phyloP scores from a whole-genome alignment of 2,797 vertebrate genomes.

The Aulostomus chinensis region DNA sequence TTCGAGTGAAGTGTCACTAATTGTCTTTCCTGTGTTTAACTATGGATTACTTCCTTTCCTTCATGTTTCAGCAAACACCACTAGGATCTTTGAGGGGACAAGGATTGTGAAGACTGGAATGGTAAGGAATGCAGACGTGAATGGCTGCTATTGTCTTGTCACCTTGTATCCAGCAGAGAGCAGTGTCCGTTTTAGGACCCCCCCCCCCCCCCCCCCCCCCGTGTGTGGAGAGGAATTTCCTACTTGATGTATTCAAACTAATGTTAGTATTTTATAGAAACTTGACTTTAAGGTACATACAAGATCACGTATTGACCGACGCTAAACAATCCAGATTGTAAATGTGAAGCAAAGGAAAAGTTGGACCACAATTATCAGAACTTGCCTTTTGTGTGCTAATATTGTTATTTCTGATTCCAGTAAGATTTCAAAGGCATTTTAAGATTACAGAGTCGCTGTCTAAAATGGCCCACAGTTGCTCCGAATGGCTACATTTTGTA shows the following conservation, averaged over 20 bases:
- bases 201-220: too few relatives aligned
- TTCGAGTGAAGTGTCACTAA: background rate
- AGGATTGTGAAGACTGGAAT: slow-evolving; percentile 97
- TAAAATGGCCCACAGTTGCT: too few relatives aligned
- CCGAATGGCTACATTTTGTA: too few relatives aligned
- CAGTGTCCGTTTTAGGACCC: slow-evolving; percentile 28
- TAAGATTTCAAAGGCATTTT: background rate
- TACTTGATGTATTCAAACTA: too few relatives aligned
- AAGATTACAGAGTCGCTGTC: background rate
- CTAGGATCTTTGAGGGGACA: slow-evolving; percentile 95
- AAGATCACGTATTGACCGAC: too few relatives aligned
- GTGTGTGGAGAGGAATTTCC: background rate
- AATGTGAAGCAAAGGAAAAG: too few relatives aligned
- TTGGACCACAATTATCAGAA: too few relatives aligned
- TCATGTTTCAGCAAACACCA: slow-evolving; percentile 88
- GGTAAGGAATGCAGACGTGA: slow-evolving; percentile 78
- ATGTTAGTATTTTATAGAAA: too few relatives aligned
- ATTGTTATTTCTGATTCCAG: background rate
- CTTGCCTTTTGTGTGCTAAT: too few relatives aligned
- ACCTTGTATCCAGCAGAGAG: slow-evolving; percentile 59
- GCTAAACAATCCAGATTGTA: too few relatives aligned
- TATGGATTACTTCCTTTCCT: background rate
- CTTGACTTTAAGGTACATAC: too few relatives aligned
- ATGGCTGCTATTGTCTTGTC: slow-evolving; percentile 4
- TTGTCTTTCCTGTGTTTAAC: slow-evolving; percentile 5